phyloP scores from a whole-genome alignment of 2,113 vertebrate genomes.

The Anhinga rufa region DNA sequence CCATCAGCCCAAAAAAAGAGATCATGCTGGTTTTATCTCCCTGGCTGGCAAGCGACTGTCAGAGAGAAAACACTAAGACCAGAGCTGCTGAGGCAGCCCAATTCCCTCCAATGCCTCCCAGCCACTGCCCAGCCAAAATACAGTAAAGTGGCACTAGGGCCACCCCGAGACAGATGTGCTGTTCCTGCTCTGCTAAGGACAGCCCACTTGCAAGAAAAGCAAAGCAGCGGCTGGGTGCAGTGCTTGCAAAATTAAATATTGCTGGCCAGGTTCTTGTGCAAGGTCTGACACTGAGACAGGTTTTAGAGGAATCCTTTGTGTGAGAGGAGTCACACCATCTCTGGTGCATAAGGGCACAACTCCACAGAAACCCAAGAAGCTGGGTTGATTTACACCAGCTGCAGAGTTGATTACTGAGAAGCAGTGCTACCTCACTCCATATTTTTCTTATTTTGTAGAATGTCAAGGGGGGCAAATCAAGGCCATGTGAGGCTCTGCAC shows the following conservation, averaged over 20 bases:
- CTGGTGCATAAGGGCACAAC: not conserved
- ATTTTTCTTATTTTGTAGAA: not conserved
- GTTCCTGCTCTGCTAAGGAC: not conserved
- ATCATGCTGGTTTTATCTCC: not conserved
- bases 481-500: not conserved
- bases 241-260: not conserved
- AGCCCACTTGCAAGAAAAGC: not conserved
- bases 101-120: not conserved
- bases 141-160: not conserved
- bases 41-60: not conserved
- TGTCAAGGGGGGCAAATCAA: not conserved
- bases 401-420: not conserved
- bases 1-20: not conserved
- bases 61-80: not conserved
- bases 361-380: not conserved
- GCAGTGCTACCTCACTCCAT: not conserved
- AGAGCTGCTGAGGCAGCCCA: not conserved
- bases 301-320: not conserved
- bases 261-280: not conserved
- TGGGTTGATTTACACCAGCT: not conserved
- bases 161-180: not conserved
- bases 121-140: rapidly evolving
- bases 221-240: not conserved
- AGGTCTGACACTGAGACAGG: not conserved
- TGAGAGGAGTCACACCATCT: not conserved